phyloP scores from a whole-genome alignment of 2,888 invertebrate species.

The Nysson spinosus region DNA sequence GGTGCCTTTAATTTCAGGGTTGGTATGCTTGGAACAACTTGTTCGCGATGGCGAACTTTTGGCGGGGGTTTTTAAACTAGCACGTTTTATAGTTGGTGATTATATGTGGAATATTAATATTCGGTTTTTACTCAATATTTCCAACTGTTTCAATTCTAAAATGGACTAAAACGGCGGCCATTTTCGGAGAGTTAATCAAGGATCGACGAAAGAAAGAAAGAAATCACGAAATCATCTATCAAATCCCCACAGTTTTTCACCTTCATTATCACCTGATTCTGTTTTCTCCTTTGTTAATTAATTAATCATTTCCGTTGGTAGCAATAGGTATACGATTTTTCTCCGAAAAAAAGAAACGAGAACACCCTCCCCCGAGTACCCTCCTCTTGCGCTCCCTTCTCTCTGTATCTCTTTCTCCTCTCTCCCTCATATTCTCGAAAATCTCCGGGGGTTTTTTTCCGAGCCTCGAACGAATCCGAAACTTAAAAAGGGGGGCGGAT shows the following conservation, averaged over 20 bases:
- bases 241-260: slow-evolving; percentile 10
- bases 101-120: no score
- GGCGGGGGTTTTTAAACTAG: no score
- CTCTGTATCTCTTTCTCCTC: slow-evolving; percentile 33
- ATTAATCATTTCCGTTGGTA: slow-evolving; percentile 31
- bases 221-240: slow-evolving; percentile 17
- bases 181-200: not conserved
- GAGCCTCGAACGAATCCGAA: slow-evolving; percentile 34
- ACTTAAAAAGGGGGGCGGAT: slow-evolving; percentile 43
- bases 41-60: no score
- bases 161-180: not conserved
- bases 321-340: slow-evolving; percentile 51
- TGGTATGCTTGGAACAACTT: no score
- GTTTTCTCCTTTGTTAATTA: not conserved
- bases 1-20: no score
- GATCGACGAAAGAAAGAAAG: slow-evolving; percentile 12
- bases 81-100: no score
- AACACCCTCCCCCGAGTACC: slow-evolving; percentile 36
- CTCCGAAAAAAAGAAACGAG: slow-evolving; percentile 25
- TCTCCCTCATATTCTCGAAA: slow-evolving; percentile 48
- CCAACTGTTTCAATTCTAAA: no score
- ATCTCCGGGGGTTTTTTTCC: slow-evolving; percentile 46
- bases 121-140: no score
- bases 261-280: not conserved
- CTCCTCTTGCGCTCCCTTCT: slow-evolving; percentile 48